Evolutionary conservation across 2,888 invertebrate species (phyloP), one percentile per base, ranked within the genome.

Genomic region (Acronicta leporina): DNA sequence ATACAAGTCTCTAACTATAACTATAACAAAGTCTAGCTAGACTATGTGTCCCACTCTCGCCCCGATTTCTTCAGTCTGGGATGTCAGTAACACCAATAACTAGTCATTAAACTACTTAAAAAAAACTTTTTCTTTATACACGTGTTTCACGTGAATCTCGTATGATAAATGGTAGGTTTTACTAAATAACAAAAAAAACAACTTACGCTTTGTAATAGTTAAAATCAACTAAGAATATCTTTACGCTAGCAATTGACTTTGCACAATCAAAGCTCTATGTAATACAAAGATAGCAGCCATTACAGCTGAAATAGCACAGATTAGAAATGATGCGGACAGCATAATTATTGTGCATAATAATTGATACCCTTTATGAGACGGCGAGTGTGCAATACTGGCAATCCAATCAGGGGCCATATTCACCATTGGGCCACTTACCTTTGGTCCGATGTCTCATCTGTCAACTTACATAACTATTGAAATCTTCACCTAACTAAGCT

Each of bases 401-500:
- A 69, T 58, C 76, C 57, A 75, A 79, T 75, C 75, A 71, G 68
- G 55, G 51, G 57, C 66, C 60, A 56, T 46, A 77, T 78, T 76
- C 51, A 71, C 63, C 51, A 54, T 50, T 70, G 70, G 77, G 75
- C 73, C 68, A 71, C 72, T 78, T 79, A 79, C 76, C 81, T 79
- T 75, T 81, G 65, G 73, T 72, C 73, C 68, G 61, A 59, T 65
- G 62, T 75, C 73, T 79, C 75, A 80, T 76, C 72, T 60, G 77
- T 80, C 75, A 79, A 54, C 44, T 83, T 82, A 82, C 68, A 76
- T 79, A 83, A 83, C 73, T 56, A 64, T 73, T 68, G 70, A 68
- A 71, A 72, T 77, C 72, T 68, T 60, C 46, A 46, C 60, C 48
- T 40, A 14, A 59, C 55, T 63, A 49, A 63, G 50, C 58, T 47